Conservation (phyloP, 2,797 vertebrate genomes). For the Clarias platycephalus region DNA sequence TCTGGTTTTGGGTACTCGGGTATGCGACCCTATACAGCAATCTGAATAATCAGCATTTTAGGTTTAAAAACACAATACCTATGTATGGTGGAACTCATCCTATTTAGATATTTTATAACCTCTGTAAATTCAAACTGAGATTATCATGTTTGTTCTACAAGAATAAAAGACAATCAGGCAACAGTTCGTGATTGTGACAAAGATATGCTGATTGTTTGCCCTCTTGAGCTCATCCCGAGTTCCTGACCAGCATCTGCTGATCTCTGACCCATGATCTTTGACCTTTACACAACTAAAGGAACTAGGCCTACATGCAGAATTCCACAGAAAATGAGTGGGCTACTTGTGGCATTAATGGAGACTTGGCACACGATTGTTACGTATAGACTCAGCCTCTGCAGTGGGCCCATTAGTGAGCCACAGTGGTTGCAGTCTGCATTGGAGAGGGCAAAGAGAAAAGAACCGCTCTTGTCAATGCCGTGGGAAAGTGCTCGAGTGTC, state of each 20-base stretch:
- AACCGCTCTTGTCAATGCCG: conserved; percentile 26
- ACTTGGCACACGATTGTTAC: conserved; percentile 25
- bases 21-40: no score
- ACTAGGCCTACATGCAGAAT: conserved; percentile 41
- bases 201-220: conserved; percentile 3
- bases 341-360: conserved; percentile 33
- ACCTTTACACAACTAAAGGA: conserved; percentile 18
- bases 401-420: conserved; percentile 19
- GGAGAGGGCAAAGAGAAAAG: conserved; percentile 10
- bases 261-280: conserved; percentile 36
- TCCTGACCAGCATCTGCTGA: neutral
- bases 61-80: no score
- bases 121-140: neutral
- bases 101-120: neutral
- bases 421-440: conserved; percentile 15
- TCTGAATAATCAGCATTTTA: no score
- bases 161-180: neutral
- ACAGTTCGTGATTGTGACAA: neutral
- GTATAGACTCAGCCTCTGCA: conserved; percentile 20
- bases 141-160: neutral
- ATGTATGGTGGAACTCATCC: no score
- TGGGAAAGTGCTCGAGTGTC: conserved; percentile 40
- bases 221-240: conserved; percentile 6
- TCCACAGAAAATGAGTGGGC: conserved; percentile 8
- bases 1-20: no score